Evolutionary conservation across 2,888 invertebrate species (phyloP).

Genomic region (Empis livida): DNA sequence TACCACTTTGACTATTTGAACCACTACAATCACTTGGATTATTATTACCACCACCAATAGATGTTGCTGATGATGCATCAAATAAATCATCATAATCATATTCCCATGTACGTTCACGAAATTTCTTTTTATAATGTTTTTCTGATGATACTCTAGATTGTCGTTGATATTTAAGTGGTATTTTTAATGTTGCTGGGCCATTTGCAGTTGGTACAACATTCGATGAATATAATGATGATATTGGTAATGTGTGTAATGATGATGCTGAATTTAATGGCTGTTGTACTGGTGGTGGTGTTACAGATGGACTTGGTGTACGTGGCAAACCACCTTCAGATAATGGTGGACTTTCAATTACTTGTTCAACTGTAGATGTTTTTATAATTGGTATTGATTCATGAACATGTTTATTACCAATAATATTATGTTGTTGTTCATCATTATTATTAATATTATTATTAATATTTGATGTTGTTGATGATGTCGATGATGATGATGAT

Average conservation of each 20-base stretch:
- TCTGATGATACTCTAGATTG: slow-evolving; percentile 39
- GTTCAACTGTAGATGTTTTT: slow-evolving; percentile 34
- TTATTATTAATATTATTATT: slow-evolving; percentile 8
- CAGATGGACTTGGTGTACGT: slow-evolving; percentile 33
- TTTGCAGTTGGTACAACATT: slow-evolving; percentile 5
- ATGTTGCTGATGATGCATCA: slow-evolving; percentile 21
- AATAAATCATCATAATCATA: slow-evolving; percentile 30
- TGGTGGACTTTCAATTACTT: slow-evolving; percentile 40
- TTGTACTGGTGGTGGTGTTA: slow-evolving; percentile 27
- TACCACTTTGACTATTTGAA: slow-evolving; percentile 12
- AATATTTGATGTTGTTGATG: slow-evolving; percentile 10
- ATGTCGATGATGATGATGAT: slow-evolving; percentile 21
- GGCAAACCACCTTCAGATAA: slow-evolving; percentile 34
- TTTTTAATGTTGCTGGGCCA: slow-evolving; percentile 32
- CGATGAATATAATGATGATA: not conserved
- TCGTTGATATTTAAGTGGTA: slow-evolving; percentile 47
- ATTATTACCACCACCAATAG: slow-evolving; percentile 7
- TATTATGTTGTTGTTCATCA: not conserved
- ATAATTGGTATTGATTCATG: slow-evolving; percentile 27
- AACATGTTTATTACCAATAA: slow-evolving; percentile 5
- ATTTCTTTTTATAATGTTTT: slow-evolving; percentile 73
- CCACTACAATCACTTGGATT: not conserved
- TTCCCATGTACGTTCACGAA: slow-evolving; percentile 65
- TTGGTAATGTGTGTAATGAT: not conserved
- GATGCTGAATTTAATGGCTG: slow-evolving; percentile 22